phyloP scores from a whole-genome alignment of 2,888 invertebrate species.

The Netelia fuscicornis region DNA sequence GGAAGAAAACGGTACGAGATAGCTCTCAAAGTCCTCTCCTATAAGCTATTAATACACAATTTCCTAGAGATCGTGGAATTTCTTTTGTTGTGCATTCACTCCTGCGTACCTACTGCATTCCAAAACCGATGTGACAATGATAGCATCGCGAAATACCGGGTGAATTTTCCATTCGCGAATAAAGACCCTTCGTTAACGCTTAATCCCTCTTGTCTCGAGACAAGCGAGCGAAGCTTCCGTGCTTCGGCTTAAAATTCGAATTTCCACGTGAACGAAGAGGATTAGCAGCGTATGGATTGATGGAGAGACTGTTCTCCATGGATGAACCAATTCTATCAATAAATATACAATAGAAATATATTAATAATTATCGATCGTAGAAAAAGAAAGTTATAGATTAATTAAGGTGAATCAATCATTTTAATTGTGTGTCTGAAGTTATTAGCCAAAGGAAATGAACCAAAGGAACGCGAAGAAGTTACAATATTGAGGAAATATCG shows the following conservation, averaged over 20 bases:
- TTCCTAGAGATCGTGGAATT: slow-evolving; percentile 63
- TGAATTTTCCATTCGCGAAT: slow-evolving; percentile 47
- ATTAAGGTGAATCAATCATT: too few species aligned
- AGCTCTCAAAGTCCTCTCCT: slow-evolving; percentile 55
- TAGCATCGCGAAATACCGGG: slow-evolving; percentile 48
- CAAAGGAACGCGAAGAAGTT: not conserved
- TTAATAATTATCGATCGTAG: not conserved
- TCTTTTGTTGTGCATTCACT: slow-evolving; percentile 58
- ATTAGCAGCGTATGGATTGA: slow-evolving; percentile 6
- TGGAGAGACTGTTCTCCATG: slow-evolving; percentile 4
- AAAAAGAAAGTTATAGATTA: too few species aligned
- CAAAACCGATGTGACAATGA: slow-evolving; percentile 23
- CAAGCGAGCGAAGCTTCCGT: slow-evolving; percentile 11
- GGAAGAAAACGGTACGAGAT: slow-evolving; percentile 58
- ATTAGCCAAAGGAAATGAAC: not conserved
- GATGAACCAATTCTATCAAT: not conserved
- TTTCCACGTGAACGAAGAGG: slow-evolving; percentile 7
- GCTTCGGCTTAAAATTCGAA: not conserved
- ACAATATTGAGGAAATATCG: not conserved
- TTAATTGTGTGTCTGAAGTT: not conserved
- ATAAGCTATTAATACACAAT: slow-evolving; percentile 69
- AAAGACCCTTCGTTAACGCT: slow-evolving; percentile 32
- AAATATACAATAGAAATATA: not conserved
- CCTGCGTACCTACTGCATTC: not conserved
- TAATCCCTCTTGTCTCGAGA: slow-evolving; percentile 16